Conservation (phyloP, 2,888 invertebrate species). For the Eristalis tenax region DNA sequence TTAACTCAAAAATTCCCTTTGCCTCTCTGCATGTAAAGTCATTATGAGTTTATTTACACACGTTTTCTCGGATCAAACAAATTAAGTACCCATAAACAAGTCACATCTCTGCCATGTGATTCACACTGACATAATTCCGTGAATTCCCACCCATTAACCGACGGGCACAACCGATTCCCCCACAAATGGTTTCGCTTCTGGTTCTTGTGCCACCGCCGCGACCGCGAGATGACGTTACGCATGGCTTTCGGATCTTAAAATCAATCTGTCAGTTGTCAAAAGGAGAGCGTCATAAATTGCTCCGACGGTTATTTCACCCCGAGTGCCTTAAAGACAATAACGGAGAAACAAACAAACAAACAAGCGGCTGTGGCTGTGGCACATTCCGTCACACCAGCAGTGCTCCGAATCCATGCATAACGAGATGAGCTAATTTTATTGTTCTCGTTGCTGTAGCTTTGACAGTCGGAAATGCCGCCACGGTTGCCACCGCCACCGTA, state of each 20-base stretch:
- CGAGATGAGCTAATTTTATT: slow-evolving; percentile 56
- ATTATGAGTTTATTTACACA: slow-evolving; percentile 23
- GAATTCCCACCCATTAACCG: slow-evolving; percentile 39
- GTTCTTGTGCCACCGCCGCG: background rate
- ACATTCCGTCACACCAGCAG: background rate
- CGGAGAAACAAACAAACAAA: slow-evolving; percentile 5
- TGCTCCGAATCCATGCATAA: slow-evolving; percentile 17
- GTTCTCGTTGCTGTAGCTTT: slow-evolving; percentile 25
- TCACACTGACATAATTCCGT: slow-evolving; percentile 1
- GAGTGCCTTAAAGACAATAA: background rate
- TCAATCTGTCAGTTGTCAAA: slow-evolving; percentile 61
- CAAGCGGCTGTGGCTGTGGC: background rate
- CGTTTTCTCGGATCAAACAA: slow-evolving; percentile 12
- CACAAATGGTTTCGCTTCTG: background rate
- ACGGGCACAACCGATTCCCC: slow-evolving; percentile 11
- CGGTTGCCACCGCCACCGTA: background rate
- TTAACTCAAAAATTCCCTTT: background rate
- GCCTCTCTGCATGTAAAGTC: background rate
- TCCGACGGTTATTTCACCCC: slow-evolving; percentile 8
- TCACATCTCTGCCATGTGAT: slow-evolving; percentile 1
- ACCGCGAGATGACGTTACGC: background rate
- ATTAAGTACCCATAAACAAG: slow-evolving; percentile 34
- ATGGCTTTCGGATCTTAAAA: slow-evolving; percentile 38
- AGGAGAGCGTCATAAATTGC: slow-evolving; percentile 49
- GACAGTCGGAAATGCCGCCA: slow-evolving; percentile 14